Evolutionary conservation across 2,797 vertebrate species (phyloP).

Genomic region (Galagoides demidoff): DNA sequence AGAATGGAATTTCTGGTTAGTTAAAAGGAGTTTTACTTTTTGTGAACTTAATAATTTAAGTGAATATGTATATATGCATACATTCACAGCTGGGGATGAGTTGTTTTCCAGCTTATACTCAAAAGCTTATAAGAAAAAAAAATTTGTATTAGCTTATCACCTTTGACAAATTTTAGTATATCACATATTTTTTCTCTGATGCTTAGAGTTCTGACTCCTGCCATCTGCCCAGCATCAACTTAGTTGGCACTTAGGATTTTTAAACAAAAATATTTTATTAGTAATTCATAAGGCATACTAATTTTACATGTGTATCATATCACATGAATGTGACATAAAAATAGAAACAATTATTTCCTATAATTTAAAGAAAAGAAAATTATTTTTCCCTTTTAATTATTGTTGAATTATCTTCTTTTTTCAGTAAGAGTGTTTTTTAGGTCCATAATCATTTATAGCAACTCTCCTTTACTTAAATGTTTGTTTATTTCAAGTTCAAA

Average conservation of each 20-base stretch:
- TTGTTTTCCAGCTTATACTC: neutral
- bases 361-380: neutral
- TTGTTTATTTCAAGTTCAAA: neutral
- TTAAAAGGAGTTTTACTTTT: neutral
- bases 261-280: neutral
- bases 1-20: neutral
- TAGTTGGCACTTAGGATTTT: neutral
- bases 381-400: neutral
- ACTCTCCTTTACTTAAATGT: neutral
- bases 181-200: neutral
- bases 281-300: neutral
- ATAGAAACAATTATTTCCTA: neutral
- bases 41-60: neutral
- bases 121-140: neutral
- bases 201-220: neutral
- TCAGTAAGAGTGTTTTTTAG: neutral
- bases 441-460: neutral
- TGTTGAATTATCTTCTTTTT: neutral
- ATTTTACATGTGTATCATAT: neutral
- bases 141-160: neutral
- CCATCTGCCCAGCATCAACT: neutral
- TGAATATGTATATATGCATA: neutral
- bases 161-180: neutral
- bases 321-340: neutral
- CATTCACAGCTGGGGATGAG: neutral